These are phyloP conservation scores for Metopia argyrocephala DNA, from an alignment of 2,888 invertebrate species.

Conservation along the genomic window DNA sequence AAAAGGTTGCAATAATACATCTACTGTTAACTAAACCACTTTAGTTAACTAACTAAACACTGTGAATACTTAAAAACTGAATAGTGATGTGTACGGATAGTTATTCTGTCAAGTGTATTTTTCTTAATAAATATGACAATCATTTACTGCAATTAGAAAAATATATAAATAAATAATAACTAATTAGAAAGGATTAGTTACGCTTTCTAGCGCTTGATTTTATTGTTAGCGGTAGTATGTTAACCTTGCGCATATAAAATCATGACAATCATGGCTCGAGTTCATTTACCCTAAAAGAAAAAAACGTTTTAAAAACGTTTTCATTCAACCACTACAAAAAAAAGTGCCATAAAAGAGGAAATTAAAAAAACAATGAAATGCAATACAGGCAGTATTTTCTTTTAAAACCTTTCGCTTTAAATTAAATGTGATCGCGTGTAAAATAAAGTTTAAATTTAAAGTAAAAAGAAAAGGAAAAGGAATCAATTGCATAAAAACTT, in stretches of 20 bases:
- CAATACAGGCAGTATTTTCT: not conserved
- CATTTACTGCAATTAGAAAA: too few species aligned
- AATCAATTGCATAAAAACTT: not conserved
- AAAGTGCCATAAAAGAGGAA: not conserved
- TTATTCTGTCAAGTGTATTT: too few species aligned
- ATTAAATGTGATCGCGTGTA: constrained; percentile 39
- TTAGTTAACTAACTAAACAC: too few species aligned
- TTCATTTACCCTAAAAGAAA: not conserved
- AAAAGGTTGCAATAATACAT: too few species aligned
- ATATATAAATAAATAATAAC: too few species aligned
- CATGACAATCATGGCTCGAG: not conserved
- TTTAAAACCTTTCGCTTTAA: constrained; percentile 38
- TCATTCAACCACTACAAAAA: not conserved
- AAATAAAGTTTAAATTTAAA: not conserved
- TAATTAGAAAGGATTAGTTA: too few species aligned
- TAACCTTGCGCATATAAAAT: not conserved
- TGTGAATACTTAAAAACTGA: too few species aligned
- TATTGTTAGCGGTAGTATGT: not conserved
- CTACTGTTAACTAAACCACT: too few species aligned
- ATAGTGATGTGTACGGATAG: too few species aligned
- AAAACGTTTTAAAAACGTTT: not conserved
- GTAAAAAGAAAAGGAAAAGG: not conserved
- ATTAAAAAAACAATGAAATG: not conserved
- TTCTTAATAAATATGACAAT: too few species aligned
- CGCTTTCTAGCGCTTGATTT: not conserved